Evolutionary conservation across 1,140 invertebrate species (phyloP), one percentile per base, ranked within the genome.

Genomic region (Bombyx mori): DNA sequence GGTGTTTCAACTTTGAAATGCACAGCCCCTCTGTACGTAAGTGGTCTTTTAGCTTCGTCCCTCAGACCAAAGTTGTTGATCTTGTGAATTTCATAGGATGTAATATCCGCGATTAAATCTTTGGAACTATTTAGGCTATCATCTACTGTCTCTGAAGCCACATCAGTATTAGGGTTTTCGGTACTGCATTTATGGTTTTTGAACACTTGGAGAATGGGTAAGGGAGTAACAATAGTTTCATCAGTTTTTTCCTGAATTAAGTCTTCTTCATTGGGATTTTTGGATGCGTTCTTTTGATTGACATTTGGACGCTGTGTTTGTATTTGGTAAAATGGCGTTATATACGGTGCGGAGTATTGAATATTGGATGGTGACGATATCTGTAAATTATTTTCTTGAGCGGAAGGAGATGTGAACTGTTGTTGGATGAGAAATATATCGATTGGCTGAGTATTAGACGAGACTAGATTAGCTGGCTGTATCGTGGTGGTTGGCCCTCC

Each of bases 121-220:
- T 68, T 64, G 35, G 68, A 52, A 61, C 73, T 73, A 10, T 69
- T 62, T 22, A 68, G 48, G 52, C 71, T 62, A 45, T 48, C 71
- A 42, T 45, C 60, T 10, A 60, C 45, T 61, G 66, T 53, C 56
- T 58, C 57, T 10, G 68, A 45, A 45, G 26, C 22, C 12, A 60
- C 58, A 57, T 72, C 46, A 48, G 44, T 45, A 6, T 1, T 45
- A 6, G 57, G 47, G 46, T 52, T 47, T 26, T 75, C 68, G 12
- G 69, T 61, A 5, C 69, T 58, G 52, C 82, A 86, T 52, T 83
- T 80, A 22, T 72, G 69, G 59, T 83, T 61, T 66, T 83, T 85
- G 56, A 83, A 85, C 2, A 86, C 79, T 65, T 73, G 71, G 6
- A 84, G 73, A 42, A 81, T 62, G 44, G 77, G 66, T 44, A 35